Conservation (phyloP, 2,797 vertebrate genomes). For the Phaenicophaeus curvirostris region DNA sequence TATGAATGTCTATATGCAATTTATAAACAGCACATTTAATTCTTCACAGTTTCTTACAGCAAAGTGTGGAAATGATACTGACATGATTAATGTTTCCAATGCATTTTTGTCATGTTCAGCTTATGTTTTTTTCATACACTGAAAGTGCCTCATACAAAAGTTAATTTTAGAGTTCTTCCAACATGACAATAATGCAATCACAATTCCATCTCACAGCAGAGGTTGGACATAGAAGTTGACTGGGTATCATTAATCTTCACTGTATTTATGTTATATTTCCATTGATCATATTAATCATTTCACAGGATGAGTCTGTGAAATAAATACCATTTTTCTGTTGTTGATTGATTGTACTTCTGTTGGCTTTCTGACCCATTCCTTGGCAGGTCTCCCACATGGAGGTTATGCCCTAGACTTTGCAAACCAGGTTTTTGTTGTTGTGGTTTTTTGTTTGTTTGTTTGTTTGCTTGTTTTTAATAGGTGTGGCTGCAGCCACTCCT, state of each 20-base stretch:
- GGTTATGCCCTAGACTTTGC: rapidly evolving
- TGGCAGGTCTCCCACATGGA: rapidly evolving
- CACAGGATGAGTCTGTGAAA: neutral
- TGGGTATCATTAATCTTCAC: neutral
- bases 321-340: neutral
- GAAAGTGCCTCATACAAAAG: neutral
- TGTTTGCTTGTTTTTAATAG: neutral
- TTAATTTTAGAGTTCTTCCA: neutral
- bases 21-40: neutral
- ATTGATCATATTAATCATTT: neutral
- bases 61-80: neutral
- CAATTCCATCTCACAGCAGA: neutral
- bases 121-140: neutral
- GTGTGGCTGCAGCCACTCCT: neutral
- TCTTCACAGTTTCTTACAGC: neutral
- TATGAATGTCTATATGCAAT: neutral
- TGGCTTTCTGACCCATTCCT: neutral
- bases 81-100: neutral
- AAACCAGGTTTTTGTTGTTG: no score
- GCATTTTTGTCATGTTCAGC: neutral
- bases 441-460: no score
- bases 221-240: neutral
- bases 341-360: neutral
- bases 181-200: neutral
- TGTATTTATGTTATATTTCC: neutral